Percentiles rank a stretch among this genome's conserved stretches.
Conservation (phyloP, 2,113 vertebrate species). For the Porphyrio hochstetteri region DNA sequence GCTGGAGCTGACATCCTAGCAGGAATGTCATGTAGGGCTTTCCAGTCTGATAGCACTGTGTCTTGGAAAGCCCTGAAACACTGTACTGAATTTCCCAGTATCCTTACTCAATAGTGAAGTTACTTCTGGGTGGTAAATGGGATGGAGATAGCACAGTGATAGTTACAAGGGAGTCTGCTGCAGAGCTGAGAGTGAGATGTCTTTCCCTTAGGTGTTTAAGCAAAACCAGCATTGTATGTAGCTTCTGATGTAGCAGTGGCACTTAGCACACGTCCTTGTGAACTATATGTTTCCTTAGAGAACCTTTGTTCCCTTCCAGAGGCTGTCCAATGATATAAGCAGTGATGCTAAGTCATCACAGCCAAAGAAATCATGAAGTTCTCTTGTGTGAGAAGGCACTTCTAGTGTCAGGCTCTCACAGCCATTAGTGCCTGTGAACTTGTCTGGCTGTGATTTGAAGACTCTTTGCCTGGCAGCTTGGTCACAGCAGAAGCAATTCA, state of each 20-base stretch:
- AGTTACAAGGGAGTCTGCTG: not conserved
- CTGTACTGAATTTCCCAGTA: not conserved
- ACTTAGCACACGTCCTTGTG: not conserved
- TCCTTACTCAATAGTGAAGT: not conserved
- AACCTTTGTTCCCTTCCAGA: not conserved
- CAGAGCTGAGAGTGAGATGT: not conserved
- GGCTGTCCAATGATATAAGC: fast-evolving
- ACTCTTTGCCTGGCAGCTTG: not conserved
- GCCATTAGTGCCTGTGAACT: not conserved
- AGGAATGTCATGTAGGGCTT: not conserved
- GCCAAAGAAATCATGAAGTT: not conserved
- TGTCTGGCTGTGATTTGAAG: not conserved
- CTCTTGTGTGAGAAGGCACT: not conserved
- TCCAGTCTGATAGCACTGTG: not conserved
- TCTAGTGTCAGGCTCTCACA: not conserved
- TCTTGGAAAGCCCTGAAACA: not conserved
- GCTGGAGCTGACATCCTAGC: not conserved
- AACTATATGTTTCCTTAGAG: fast-evolving
- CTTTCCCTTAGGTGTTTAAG: not conserved
- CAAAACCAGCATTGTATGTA: not conserved
- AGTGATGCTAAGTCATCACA: not conserved
- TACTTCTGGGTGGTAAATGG: not conserved
- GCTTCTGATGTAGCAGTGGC: not conserved
- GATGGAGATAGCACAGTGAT: not conserved
- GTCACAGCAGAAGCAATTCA: not conserved